Percentiles rank a stretch among this genome's conserved stretches.
Conservation (phyloP, 2,113 vertebrate genomes). For the Gallinago jamesoni region DNA sequence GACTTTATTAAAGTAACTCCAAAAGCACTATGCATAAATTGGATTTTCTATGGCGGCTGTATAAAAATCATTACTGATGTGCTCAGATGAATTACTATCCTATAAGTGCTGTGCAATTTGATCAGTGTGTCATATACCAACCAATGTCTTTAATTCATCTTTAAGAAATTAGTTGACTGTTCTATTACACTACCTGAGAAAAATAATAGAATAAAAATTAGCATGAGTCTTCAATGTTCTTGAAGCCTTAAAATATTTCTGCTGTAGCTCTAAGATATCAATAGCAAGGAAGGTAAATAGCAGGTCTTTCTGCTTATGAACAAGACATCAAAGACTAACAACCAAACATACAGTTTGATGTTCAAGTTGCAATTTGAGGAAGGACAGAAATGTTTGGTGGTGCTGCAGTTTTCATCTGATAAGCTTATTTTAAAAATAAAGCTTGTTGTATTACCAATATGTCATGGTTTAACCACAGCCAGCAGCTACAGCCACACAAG, state of each 20-base stretch:
- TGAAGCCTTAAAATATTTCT: background rate
- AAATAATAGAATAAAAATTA: background rate
- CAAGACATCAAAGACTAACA: background rate
- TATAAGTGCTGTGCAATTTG: background rate
- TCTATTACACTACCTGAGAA: background rate
- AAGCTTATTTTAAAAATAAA: background rate
- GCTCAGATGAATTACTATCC: background rate
- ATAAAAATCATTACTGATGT: background rate
- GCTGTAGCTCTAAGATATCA: background rate
- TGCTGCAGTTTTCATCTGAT: background rate
- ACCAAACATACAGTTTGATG: background rate
- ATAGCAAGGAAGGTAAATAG: background rate
- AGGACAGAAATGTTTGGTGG: background rate
- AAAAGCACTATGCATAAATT: background rate
- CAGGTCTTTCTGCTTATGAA: background rate
- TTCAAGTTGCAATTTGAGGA: background rate
- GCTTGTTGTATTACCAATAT: background rate
- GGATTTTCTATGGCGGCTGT: background rate
- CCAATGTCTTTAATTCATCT: background rate
- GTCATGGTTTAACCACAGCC: background rate
- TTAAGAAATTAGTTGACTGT: background rate
- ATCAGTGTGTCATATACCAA: background rate
- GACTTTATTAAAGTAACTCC: background rate
- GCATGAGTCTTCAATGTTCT: background rate
- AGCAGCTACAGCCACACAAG: background rate